Evolutionary conservation across 2,113 vertebrate genomes (phyloP).

Genomic region (Verasper variegatus): DNA sequence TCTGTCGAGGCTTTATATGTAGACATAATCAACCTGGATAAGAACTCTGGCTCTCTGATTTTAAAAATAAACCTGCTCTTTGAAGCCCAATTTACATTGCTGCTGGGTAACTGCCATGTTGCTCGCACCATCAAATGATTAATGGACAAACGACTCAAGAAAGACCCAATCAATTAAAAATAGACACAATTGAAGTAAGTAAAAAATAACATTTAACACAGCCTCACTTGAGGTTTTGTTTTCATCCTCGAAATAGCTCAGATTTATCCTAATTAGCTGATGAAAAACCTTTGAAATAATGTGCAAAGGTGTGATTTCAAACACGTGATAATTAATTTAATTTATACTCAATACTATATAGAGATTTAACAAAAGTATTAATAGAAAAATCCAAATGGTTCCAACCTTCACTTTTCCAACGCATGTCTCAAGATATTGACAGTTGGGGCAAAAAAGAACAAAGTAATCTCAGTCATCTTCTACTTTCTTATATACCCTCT

Average conservation of each 20-base stretch:
- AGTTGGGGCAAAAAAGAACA: constrained; percentile 47
- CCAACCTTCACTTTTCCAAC: constrained; percentile 41
- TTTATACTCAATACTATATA: background rate
- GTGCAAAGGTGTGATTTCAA: constrained; percentile 41
- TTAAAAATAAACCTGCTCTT: constrained; percentile 77
- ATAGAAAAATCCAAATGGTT: constrained; percentile 37
- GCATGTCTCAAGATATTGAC: constrained; percentile 65
- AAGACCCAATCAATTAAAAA: constrained; percentile 77
- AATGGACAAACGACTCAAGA: constrained; percentile 67
- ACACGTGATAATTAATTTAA: background rate
- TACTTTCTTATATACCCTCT: constrained; percentile 57
- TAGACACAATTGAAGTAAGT: constrained; percentile 68
- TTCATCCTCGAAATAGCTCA: constrained; percentile 38
- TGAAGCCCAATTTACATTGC: constrained; percentile 71
- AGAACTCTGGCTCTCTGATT: constrained; percentile 50
- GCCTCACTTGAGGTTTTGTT: constrained; percentile 27
- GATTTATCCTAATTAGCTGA: constrained; percentile 37
- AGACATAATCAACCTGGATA: constrained; percentile 62
- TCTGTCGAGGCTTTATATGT: constrained; percentile 49
- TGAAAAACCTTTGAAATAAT: constrained; percentile 49
- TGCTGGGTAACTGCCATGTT: constrained; percentile 66
- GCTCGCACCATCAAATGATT: constrained; percentile 72
- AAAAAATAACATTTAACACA: constrained; percentile 64
- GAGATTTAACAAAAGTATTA: constrained; percentile 26
- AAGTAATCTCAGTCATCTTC: constrained; percentile 70